A percentile compares a stretch with the other conserved stretches of the same genome.
These are phyloP conservation scores for Heterotis niloticus DNA, from an alignment of 2,113 vertebrate genomes.

Conservation along the genomic window DNA sequence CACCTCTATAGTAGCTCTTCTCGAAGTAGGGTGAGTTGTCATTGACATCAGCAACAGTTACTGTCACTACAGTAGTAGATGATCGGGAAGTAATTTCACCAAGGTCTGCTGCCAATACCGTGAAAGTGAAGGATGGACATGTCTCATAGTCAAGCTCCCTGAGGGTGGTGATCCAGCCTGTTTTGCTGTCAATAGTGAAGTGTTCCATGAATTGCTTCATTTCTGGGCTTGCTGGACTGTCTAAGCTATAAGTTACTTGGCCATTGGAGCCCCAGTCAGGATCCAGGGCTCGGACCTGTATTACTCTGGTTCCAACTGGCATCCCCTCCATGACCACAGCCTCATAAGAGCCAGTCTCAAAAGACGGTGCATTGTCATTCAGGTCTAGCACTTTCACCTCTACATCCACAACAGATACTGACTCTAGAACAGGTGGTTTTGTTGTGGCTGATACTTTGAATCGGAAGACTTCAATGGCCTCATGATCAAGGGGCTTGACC, in stretches of 20 bases:
- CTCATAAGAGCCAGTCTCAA: slow-evolving; percentile 81
- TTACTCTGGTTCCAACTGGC: slow-evolving; percentile 82
- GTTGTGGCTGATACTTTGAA: slow-evolving; percentile 86
- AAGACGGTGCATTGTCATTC: slow-evolving; percentile 91
- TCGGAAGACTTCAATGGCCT: slow-evolving; percentile 72
- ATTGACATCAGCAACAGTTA: slow-evolving; percentile 86
- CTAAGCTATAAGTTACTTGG: slow-evolving; percentile 84
- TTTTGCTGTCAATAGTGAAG: slow-evolving; percentile 87
- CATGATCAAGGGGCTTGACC: slow-evolving; percentile 82
- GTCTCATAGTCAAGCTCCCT: slow-evolving; percentile 85
- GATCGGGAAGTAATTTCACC: slow-evolving; percentile 81
- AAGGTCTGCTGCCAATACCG: slow-evolving; percentile 84
- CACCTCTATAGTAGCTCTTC: slow-evolving; percentile 77
- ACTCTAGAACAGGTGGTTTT: slow-evolving; percentile 75
- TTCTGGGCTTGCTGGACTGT: slow-evolving; percentile 59
- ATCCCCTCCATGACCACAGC: slow-evolving; percentile 92
- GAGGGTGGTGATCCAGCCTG: slow-evolving; percentile 90
- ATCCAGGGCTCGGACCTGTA: slow-evolving; percentile 83
- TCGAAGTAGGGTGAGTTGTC: slow-evolving; percentile 87
- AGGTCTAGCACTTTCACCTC: slow-evolving; percentile 88
- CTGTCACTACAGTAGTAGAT: slow-evolving; percentile 77
- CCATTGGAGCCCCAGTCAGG: slow-evolving; percentile 89
- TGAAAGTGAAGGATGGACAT: slow-evolving; percentile 80
- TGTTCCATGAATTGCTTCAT: slow-evolving; percentile 60
- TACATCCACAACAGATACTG: slow-evolving; percentile 81